A percentile compares a stretch with the other conserved stretches of the same genome.
These are phyloP conservation scores for Formica exsecta DNA, from an alignment of 1,140 invertebrate genomes.

Conservation along the genomic window DNA sequence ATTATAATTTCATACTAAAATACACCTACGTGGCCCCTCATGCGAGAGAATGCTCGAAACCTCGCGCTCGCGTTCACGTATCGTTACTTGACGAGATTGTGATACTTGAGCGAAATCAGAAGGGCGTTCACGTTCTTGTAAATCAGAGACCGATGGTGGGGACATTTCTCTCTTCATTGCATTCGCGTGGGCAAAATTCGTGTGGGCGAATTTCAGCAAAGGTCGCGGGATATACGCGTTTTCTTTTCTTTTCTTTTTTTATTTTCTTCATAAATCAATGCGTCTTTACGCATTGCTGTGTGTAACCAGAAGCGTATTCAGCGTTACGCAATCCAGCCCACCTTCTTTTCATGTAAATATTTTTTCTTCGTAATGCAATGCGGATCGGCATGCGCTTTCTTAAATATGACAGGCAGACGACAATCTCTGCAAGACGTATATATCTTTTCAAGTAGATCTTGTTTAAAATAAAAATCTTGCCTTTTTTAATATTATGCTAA, in stretches of 20 bases:
- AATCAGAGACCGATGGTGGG: constrained; percentile 1
- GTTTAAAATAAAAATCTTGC: background rate
- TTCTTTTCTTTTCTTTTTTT: background rate
- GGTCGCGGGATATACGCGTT: constrained; percentile 51
- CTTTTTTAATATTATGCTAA: too few species aligned
- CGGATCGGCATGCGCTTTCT: background rate
- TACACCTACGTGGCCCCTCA: too few species aligned
- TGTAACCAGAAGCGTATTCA: constrained; percentile 30
- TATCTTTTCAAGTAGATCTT: background rate
- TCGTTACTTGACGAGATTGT: constrained; percentile 5
- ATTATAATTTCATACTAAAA: background rate
- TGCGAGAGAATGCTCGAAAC: too few species aligned
- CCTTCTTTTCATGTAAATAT: constrained; percentile 10
- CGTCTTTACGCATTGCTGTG: constrained; percentile 5
- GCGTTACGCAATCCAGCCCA: background rate
- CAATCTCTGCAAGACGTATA: background rate
- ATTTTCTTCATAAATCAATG: constrained; percentile 25
- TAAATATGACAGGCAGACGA: background rate
- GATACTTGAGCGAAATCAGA: constrained; percentile 31
- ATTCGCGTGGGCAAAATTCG: constrained; percentile 66
- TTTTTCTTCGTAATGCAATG: background rate
- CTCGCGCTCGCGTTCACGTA: background rate
- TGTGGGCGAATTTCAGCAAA: constrained; percentile 70
- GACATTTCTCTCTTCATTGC: constrained; percentile 13
- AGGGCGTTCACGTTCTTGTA: constrained; percentile 34